These are phyloP conservation scores for Phylloscopus whistleri DNA, from an alignment of 2,113 vertebrate genomes.

Conservation along the genomic window DNA sequence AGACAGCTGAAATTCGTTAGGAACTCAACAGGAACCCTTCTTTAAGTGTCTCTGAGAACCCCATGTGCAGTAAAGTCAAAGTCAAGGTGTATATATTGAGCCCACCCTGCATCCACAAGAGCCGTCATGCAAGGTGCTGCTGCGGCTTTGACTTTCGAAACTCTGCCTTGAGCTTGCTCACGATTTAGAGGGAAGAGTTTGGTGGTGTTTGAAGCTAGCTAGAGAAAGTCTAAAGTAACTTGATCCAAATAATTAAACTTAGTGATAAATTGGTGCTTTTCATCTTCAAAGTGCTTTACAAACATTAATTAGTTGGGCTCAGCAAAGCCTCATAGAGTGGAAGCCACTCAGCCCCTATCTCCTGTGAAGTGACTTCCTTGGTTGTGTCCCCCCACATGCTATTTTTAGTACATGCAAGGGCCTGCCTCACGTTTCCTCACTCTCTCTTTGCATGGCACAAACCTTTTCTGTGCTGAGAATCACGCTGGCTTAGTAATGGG, in stretches of 20 bases:
- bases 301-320: conserved; percentile 25
- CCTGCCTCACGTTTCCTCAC: neutral
- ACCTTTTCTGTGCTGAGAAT: neutral
- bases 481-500: neutral
- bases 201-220: neutral
- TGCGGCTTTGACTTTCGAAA: neutral
- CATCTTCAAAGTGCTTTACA: conserved; percentile 36
- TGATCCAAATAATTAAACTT: conserved; percentile 44
- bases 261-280: neutral
- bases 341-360: neutral
- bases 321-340: neutral
- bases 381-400: neutral
- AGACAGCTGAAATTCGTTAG: neutral
- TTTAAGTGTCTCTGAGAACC: neutral
- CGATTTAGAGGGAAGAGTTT: neutral
- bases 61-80: neutral
- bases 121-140: rapidly evolving
- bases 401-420: neutral
- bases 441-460: neutral
- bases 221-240: conserved; percentile 11
- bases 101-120: neutral
- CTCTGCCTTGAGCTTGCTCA: neutral
- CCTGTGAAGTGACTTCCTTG: neutral
- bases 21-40: neutral
- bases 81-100: neutral